Conservation (phyloP, 2,797 vertebrate species). For the Thamnophis elegans region DNA sequence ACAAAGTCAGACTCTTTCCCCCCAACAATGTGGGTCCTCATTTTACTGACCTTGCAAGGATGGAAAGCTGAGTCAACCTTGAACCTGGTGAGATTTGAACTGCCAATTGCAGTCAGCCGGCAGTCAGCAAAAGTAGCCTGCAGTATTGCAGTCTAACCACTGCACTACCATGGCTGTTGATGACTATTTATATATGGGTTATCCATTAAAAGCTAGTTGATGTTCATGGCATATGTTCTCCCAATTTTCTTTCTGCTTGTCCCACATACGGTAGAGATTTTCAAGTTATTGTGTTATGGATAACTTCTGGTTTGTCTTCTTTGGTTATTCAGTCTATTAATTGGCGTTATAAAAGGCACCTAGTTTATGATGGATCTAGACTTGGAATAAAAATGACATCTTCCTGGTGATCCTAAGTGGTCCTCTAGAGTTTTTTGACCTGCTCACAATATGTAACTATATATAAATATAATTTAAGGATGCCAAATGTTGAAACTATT, state of each 20-base stretch:
- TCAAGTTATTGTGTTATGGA: background rate
- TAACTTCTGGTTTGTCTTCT: background rate
- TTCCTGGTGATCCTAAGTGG: background rate
- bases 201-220: background rate
- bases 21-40: no score
- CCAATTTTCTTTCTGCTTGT: background rate
- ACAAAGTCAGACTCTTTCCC: no score
- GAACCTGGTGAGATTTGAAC: no score
- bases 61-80: no score
- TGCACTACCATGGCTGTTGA: no score
- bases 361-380: background rate
- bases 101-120: no score
- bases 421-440: background rate
- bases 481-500: background rate
- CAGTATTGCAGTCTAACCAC: no score
- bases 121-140: no score
- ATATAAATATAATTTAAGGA: background rate
- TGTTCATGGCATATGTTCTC: background rate
- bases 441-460: background rate
- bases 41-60: no score
- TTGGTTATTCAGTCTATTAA: background rate
- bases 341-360: background rate
- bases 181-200: background rate
- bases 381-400: background rate
- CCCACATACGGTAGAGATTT: background rate